phyloP scores from a whole-genome alignment of 2,888 invertebrate genomes.

The Polietes domitor region DNA sequence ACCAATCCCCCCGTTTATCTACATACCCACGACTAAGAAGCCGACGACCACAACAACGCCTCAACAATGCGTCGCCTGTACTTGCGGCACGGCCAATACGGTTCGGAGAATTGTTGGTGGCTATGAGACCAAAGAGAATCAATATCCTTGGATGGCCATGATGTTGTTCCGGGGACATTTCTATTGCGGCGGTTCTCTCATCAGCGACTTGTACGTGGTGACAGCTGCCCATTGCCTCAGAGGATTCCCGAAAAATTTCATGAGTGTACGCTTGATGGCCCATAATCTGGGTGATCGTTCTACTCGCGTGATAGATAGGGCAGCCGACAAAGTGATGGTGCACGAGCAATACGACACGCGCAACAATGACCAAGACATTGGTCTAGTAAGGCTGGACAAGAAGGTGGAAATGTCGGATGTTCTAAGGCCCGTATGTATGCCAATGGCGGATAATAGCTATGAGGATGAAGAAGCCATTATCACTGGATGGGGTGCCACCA shows the following conservation, averaged over 20 bases:
- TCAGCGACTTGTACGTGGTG: slow-evolving; percentile 87
- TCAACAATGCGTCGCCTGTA: slow-evolving; percentile 73
- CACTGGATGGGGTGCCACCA: slow-evolving; percentile 90
- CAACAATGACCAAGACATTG: slow-evolving; percentile 92
- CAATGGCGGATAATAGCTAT: slow-evolving; percentile 80
- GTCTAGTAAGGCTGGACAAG: slow-evolving; percentile 86
- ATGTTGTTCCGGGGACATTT: slow-evolving; percentile 83
- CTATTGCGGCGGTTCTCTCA: slow-evolving; percentile 89
- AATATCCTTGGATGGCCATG: slow-evolving; percentile 87
- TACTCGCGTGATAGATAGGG: slow-evolving; percentile 75
- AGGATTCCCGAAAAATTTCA: slow-evolving; percentile 83
- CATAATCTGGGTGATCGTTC: slow-evolving; percentile 84
- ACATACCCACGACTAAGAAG: background rate
- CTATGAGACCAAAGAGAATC: slow-evolving; percentile 87
- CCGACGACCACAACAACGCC: slow-evolving; percentile 61
- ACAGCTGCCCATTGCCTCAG: slow-evolving; percentile 89
- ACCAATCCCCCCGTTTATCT: slow-evolving; percentile 6
- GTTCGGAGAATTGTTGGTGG: slow-evolving; percentile 89
- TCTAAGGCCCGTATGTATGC: slow-evolving; percentile 90
- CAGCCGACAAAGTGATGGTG: slow-evolving; percentile 81
- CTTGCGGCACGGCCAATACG: slow-evolving; percentile 87
- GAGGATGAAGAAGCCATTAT: slow-evolving; percentile 83
- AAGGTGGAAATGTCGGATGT: slow-evolving; percentile 83
- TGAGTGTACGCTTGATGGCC: slow-evolving; percentile 86
- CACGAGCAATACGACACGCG: slow-evolving; percentile 86